phyloP scores from a whole-genome alignment of 2,888 invertebrate species.

The Platycheirus rosarum region DNA sequence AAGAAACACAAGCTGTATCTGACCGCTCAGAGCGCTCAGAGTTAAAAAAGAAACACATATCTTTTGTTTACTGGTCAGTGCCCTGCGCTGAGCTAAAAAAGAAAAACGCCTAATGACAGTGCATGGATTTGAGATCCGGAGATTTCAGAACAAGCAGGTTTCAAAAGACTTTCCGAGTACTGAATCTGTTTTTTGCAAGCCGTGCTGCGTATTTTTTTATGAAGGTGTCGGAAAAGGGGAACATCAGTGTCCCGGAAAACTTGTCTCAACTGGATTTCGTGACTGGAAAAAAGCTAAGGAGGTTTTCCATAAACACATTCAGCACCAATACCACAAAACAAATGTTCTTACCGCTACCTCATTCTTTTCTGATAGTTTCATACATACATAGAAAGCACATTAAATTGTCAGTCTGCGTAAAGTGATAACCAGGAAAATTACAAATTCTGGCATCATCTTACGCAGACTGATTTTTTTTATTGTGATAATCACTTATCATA shows the following conservation, averaged over 20 bases:
- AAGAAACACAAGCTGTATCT: too few species aligned
- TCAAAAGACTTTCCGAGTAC: constrained; percentile 14
- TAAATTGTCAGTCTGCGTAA: too few species aligned
- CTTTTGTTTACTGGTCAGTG: too few species aligned
- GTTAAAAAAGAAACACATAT: too few species aligned
- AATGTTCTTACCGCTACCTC: background rate
- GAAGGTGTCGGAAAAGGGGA: constrained; percentile 11
- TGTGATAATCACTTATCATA: too few species aligned
- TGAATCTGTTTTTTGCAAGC: constrained; percentile 14
- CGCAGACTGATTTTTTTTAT: too few species aligned
- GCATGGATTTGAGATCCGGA: constrained; percentile 14
- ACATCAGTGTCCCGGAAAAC: constrained; percentile 15
- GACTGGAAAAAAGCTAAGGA: constrained; percentile 7
- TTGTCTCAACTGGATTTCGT: constrained; percentile 7
- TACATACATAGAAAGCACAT: too few species aligned
- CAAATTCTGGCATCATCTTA: too few species aligned
- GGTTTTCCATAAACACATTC: constrained; percentile 3
- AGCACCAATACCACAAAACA: background rate
- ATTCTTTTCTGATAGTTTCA: too few species aligned
- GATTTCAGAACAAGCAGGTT: constrained; percentile 10
- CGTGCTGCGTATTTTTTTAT: constrained; percentile 21
- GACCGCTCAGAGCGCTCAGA: too few species aligned
- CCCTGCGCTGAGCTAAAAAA: too few species aligned
- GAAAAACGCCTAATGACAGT: too few species aligned
- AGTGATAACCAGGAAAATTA: background rate